A percentile compares a stretch with the other conserved stretches of the same genome.
phyloP scores from a whole-genome alignment of 92 coral and sea anemone genomes.

The Paramuricea clavata region DNA sequence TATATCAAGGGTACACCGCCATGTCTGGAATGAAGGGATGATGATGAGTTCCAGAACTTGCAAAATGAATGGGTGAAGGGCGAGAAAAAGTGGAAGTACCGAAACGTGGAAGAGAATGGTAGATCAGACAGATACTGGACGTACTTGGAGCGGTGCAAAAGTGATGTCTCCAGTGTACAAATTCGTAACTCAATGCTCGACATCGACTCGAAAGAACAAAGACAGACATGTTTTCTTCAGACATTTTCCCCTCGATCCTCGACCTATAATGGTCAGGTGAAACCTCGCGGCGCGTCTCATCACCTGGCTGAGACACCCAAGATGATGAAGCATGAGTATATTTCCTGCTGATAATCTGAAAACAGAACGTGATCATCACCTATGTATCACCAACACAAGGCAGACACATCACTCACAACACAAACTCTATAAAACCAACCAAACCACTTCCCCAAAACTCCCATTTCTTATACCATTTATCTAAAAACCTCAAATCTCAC shows the following conservation, averaged over 20 bases:
- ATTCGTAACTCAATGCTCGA: no score
- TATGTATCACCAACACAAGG: slow-evolving; percentile 1
- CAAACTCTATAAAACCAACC: neutral
- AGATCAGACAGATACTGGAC: no score
- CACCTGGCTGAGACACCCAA: slow-evolving; percentile 51
- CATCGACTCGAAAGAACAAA: no score
- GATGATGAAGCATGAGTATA: slow-evolving; percentile 17
- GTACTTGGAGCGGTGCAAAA: no score
- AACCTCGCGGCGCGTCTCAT: neutral
- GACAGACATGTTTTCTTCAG: no score
- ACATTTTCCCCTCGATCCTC: neutral
- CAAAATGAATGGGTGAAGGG: no score
- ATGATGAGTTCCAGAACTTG: no score
- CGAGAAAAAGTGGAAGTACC: no score
- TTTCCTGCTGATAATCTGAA: slow-evolving; percentile 55
- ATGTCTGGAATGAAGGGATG: no score
- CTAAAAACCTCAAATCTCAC: neutral
- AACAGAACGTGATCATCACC: slow-evolving; percentile 50
- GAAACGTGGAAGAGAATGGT: no score
- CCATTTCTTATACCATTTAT: neutral
- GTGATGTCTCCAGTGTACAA: no score
- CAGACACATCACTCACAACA: neutral
- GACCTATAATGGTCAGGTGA: neutral
- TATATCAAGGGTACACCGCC: no score
- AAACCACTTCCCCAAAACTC: neutral